Percentiles rank a stretch among this genome's conserved stretches.
phyloP scores from a whole-genome alignment of 2,113 vertebrate genomes.

The Ahaetulla prasina region DNA sequence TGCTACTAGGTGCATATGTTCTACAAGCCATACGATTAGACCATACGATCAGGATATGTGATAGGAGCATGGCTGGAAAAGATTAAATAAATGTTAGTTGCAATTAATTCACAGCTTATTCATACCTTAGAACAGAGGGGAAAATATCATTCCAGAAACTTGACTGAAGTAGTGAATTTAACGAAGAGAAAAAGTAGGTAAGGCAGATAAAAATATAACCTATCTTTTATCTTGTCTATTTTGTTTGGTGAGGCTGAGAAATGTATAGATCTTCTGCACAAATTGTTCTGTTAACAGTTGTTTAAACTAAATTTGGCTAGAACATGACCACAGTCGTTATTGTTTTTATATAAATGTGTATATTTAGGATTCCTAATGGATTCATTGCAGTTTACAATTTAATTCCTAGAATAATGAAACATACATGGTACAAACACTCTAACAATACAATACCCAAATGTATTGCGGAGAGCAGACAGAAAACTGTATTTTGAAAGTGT shows the following conservation, averaged over 20 bases:
- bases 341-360: neutral
- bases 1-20: neutral
- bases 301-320: neutral
- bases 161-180: neutral
- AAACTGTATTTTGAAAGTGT: neutral
- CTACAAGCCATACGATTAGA: neutral
- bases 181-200: neutral
- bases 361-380: neutral
- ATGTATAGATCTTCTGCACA: neutral
- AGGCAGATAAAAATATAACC: neutral
- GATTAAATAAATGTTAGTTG: neutral
- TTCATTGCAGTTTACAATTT: neutral
- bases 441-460: neutral
- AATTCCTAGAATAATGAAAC: neutral
- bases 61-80: neutral
- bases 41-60: neutral
- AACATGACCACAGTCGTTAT: neutral
- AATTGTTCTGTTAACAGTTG: neutral
- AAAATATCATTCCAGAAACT: neutral
- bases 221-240: neutral
- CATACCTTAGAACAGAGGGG: neutral
- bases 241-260: neutral
- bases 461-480: neutral
- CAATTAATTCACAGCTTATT: neutral
- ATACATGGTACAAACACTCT: neutral